A percentile compares a stretch with the other conserved stretches of the same genome.
phyloP scores from a whole-genome alignment of 2,888 invertebrate genomes.

The Osmoderma eremita region DNA sequence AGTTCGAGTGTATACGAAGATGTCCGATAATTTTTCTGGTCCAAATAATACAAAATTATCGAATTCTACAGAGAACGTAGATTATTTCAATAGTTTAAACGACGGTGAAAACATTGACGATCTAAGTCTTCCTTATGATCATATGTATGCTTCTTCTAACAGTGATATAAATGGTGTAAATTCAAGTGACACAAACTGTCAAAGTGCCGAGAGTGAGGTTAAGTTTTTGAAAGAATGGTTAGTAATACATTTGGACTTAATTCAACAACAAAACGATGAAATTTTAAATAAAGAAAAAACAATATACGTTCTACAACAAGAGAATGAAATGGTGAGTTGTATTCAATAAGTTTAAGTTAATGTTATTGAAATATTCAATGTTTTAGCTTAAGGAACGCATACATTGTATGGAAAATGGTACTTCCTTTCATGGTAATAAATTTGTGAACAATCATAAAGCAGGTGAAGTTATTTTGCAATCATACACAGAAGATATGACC shows the following conservation, averaged over 20 bases:
- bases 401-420: slow-evolving; percentile 74
- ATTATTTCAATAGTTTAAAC: slow-evolving; percentile 51
- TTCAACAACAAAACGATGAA: slow-evolving; percentile 90
- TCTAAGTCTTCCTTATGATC: slow-evolving; percentile 75
- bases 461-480: slow-evolving; percentile 42
- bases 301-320: slow-evolving; percentile 75
- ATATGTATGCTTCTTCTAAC: slow-evolving; percentile 77
- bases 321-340: slow-evolving; percentile 78
- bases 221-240: slow-evolving; percentile 81
- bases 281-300: slow-evolving; percentile 83
- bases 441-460: slow-evolving; percentile 46
- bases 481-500: slow-evolving; percentile 59
- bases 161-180: slow-evolving; percentile 59
- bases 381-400: slow-evolving; percentile 65
- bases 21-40: slow-evolving; percentile 63
- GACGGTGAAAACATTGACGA: slow-evolving; percentile 63
- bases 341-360: slow-evolving; percentile 3
- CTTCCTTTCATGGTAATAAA: slow-evolving; percentile 56
- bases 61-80: slow-evolving; percentile 54
- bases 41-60: slow-evolving; percentile 59
- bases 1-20: slow-evolving; percentile 62
- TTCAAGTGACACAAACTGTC: slow-evolving; percentile 50
- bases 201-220: slow-evolving; percentile 69
- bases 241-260: slow-evolving; percentile 84
- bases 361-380: slow-evolving; percentile 5